Percentiles rank a stretch among this genome's conserved stretches.
Evolutionary conservation across 2,797 vertebrate species (phyloP).

Genomic region (Peromyscus aztecus): DNA sequence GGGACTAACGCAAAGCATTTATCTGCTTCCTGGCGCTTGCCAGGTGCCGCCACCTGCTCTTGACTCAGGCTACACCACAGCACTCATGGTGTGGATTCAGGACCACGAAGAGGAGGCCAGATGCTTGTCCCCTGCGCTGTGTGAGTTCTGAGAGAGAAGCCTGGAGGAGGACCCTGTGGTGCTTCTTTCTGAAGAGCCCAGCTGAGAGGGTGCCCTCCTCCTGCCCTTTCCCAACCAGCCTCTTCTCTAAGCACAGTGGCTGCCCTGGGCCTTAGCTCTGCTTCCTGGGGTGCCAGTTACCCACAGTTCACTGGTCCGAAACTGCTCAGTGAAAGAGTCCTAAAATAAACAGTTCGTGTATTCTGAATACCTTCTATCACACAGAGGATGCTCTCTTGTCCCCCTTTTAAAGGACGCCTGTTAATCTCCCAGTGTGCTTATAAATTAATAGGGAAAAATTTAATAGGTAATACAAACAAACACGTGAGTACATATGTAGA

Average conservation of each 20-base stretch:
- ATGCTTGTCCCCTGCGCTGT: not conserved
- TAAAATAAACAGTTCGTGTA: not conserved
- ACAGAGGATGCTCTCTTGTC: not conserved
- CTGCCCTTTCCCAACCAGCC: not conserved
- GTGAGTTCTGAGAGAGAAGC: not conserved
- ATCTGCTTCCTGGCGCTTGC: rapidly evolving
- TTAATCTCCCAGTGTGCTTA: not conserved
- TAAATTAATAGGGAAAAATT: not conserved
- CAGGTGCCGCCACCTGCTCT: not conserved
- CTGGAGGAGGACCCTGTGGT: rapidly evolving
- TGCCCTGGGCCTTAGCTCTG: not conserved
- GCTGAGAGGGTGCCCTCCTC: not conserved
- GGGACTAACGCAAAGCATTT: not conserved
- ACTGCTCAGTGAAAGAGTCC: not conserved
- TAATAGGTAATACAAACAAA: not conserved
- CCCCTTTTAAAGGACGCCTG: not conserved
- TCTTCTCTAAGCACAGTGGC: not conserved
- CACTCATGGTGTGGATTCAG: rapidly evolving
- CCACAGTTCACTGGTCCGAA: not conserved
- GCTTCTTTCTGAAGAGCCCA: rapidly evolving
- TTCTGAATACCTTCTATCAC: not conserved
- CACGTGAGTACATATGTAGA: not conserved
- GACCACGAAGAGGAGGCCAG: not conserved
- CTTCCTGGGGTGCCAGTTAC: not conserved
- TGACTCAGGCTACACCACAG: not conserved